A percentile compares a stretch with the other conserved stretches of the same genome.
phyloP scores from a whole-genome alignment of 1,140 invertebrate genomes.

The Mactra quadrangularis region DNA sequence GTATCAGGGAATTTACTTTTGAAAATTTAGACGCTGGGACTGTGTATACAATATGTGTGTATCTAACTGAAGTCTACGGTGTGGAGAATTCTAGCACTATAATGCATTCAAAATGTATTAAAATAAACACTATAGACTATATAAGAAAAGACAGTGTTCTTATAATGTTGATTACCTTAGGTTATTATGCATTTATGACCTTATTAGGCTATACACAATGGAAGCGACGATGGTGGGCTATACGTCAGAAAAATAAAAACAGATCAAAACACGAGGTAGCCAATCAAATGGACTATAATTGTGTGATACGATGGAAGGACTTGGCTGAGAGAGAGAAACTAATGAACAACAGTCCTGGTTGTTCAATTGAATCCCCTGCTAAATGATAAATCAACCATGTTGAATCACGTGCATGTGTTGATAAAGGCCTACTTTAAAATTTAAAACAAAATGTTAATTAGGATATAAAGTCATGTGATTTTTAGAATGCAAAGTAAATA shows the following conservation, averaged over 20 bases:
- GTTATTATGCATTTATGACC: constrained; percentile 42
- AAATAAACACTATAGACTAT: constrained; percentile 41
- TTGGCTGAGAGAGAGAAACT: constrained; percentile 31
- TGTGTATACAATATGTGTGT: constrained; percentile 35
- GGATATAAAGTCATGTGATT: too few relatives aligned
- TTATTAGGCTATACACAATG: constrained; percentile 41
- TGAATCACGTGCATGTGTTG: too few relatives aligned
- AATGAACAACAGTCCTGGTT: constrained; percentile 21
- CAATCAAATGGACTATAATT: too few relatives aligned
- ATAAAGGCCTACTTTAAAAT: too few relatives aligned
- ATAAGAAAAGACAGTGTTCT: constrained; percentile 29
- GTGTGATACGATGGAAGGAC: constrained; percentile 31
- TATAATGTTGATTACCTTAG: constrained; percentile 19
- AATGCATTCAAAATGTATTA: constrained; percentile 27
- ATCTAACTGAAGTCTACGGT: constrained; percentile 27
- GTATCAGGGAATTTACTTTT: constrained; percentile 22
- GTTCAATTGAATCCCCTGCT: constrained; percentile 34
- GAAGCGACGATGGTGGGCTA: constrained; percentile 15
- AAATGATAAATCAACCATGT: too few relatives aligned
- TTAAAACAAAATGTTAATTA: too few relatives aligned
- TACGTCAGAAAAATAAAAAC: too few relatives aligned
- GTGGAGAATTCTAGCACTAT: background rate
- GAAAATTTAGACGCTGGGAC: constrained; percentile 22
- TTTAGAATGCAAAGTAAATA: too few relatives aligned
- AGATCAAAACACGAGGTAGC: background rate